phyloP scores from a whole-genome alignment of 53 echinoderm and acorn worm genomes.

The Luidia sarsii region DNA sequence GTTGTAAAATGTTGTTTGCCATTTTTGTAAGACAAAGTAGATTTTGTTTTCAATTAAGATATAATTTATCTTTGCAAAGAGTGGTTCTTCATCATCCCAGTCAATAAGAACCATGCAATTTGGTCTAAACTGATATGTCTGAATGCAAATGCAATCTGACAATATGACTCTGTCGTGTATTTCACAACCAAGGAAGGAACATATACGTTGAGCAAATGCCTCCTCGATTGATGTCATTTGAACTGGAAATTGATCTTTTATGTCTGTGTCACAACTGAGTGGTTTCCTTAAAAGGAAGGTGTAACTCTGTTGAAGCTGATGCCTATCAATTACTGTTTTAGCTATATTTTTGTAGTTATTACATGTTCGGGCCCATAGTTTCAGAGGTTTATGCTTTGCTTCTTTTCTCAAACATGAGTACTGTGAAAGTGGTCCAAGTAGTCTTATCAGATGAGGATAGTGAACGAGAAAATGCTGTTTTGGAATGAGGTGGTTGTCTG shows the following conservation, averaged over 20 bases:
- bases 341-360: conserved; percentile 52
- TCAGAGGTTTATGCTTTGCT: too few species aligned
- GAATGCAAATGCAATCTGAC: neutral
- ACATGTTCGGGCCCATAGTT: too few species aligned
- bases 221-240: conserved; percentile 10
- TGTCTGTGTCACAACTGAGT: conserved; percentile 7
- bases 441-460: conserved; percentile 32
- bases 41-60: neutral
- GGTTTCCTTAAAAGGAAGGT: neutral
- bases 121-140: conserved; percentile 21
- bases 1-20: neutral
- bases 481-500: conserved; percentile 45
- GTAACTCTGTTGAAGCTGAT: conserved; percentile 36
- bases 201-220: neutral
- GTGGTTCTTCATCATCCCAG: conserved; percentile 41
- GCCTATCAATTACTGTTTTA: conserved; percentile 46
- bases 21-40: neutral
- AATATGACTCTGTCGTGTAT: neutral
- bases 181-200: neutral
- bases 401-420: conserved; percentile 52
- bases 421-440: conserved; percentile 40
- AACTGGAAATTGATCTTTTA: conserved; percentile 20
- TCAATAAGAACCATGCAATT: conserved; percentile 35
- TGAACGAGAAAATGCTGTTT: conserved; percentile 66
- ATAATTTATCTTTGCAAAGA: neutral